Conservation (phyloP, 2,113 vertebrate species). For the Syrrhaptes paradoxus region DNA sequence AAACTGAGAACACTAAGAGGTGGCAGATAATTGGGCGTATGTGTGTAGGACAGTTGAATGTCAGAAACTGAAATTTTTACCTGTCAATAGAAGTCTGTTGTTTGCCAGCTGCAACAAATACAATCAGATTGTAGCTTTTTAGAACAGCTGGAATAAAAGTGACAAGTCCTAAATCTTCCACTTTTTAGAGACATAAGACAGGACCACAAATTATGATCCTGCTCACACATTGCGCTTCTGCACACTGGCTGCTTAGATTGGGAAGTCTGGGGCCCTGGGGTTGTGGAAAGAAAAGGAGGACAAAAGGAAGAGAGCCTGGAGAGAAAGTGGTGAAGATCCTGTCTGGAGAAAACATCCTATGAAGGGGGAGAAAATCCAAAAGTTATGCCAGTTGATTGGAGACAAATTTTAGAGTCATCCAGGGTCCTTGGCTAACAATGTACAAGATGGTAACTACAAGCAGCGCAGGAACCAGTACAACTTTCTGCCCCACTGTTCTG, state of each 20-base stretch:
- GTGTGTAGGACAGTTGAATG: neutral
- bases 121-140: neutral
- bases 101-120: neutral
- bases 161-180: neutral
- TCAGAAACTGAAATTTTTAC: neutral
- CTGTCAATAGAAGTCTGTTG: neutral
- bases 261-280: neutral
- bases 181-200: neutral
- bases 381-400: neutral
- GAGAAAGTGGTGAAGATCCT: neutral
- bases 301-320: neutral
- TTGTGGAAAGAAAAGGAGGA: neutral
- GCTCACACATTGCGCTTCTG: neutral
- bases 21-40: neutral
- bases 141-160: neutral
- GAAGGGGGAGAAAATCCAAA: neutral
- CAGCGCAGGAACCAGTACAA: neutral
- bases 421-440: neutral
- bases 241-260: neutral
- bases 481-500: neutral
- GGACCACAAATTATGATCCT: neutral
- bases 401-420: fast-evolving
- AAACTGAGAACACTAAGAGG: neutral
- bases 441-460: neutral
- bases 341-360: neutral